phyloP scores from a whole-genome alignment of 2,113 vertebrate species.

The Albula goreensis region DNA sequence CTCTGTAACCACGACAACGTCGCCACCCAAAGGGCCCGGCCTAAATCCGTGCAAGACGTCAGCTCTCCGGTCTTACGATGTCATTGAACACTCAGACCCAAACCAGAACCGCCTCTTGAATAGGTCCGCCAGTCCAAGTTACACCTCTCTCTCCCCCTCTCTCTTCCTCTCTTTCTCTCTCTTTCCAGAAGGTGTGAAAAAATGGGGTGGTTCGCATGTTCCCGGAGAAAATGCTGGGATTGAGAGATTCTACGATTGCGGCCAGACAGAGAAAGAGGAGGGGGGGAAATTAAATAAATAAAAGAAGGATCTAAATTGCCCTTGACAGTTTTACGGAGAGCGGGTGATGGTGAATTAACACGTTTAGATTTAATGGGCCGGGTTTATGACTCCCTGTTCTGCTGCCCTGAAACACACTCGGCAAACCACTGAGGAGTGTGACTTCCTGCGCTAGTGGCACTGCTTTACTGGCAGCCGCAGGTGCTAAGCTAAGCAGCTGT shows the following conservation, averaged over 20 bases:
- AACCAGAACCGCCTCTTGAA: background rate
- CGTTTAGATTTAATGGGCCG: conserved; percentile 44
- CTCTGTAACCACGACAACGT: too few relatives aligned
- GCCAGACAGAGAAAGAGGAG: background rate
- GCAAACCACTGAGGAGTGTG: background rate
- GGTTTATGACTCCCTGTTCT: conserved; percentile 50
- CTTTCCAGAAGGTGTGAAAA: background rate
- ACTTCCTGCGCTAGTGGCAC: too few relatives aligned
- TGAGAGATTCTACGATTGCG: background rate
- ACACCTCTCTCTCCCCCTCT: too few relatives aligned
- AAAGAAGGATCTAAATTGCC: conserved; percentile 44
- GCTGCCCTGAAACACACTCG: conserved; percentile 31
- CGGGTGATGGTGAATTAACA: conserved; percentile 44
- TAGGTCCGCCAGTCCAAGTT: too few relatives aligned
- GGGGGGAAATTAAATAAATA: background rate
- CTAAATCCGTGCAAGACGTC: background rate
- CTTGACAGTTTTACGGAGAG: conserved; percentile 49
- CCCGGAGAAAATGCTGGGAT: background rate
- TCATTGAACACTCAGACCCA: background rate
- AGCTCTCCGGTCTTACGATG: background rate
- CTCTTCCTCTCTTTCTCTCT: background rate
- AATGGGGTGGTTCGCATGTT: background rate
- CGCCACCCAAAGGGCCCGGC: background rate
- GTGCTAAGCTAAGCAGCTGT: too few relatives aligned
- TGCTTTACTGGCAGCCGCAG: too few relatives aligned